These are phyloP conservation scores for Podabrus alpinus DNA, from an alignment of 2,888 invertebrate genomes.

Conservation along the genomic window DNA sequence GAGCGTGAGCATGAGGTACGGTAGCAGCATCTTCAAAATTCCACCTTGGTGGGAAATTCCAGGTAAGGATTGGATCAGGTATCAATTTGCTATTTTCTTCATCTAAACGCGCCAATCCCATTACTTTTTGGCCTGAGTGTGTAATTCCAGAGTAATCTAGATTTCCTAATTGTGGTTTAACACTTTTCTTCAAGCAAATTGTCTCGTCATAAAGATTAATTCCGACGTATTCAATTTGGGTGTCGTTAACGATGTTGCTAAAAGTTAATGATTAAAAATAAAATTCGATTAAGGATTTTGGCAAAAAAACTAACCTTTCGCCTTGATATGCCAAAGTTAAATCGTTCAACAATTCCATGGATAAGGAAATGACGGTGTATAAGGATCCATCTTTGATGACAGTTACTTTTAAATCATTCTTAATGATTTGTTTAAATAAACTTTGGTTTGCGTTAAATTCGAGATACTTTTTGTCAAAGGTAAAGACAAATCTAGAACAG, in stretches of 20 bases:
- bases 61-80: conserved; percentile 57
- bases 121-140: conserved; percentile 63
- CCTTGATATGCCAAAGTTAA: conserved; percentile 30
- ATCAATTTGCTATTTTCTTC: conserved; percentile 45
- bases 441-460: conserved; percentile 65
- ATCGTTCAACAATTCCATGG: conserved; percentile 44
- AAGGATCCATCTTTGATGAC: conserved; percentile 64
- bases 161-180: conserved; percentile 47
- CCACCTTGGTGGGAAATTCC: conserved; percentile 76
- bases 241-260: conserved; percentile 35
- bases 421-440: conserved; percentile 67
- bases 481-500: conserved; percentile 56
- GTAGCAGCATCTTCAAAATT: conserved; percentile 75
- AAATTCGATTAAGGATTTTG: neutral
- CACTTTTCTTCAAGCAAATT: conserved; percentile 35
- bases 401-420: conserved; percentile 78
- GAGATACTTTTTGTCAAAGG: conserved; percentile 66
- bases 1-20: conserved; percentile 78
- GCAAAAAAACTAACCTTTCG: conserved; percentile 28
- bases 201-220: conserved; percentile 51
- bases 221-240: conserved; percentile 46
- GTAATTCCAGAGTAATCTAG: conserved; percentile 49
- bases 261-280: neutral
- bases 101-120: conserved; percentile 65
- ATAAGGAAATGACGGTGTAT: conserved; percentile 43